These are phyloP conservation scores for Hirtodrosophila alboralis DNA, from an alignment of 2,888 invertebrate genomes.

Conservation along the genomic window DNA sequence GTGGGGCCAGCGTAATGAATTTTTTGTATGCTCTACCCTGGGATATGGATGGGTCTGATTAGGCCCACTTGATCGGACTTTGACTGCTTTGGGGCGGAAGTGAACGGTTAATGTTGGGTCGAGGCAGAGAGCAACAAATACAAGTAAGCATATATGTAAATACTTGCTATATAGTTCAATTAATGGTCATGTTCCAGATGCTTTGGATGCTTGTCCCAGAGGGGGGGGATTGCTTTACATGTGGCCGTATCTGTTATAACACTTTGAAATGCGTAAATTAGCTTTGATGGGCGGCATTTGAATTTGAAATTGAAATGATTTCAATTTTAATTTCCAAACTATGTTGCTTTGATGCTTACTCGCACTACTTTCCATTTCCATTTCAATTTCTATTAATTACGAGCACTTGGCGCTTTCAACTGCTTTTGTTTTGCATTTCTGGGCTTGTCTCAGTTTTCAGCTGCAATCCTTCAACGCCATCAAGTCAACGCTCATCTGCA, in stretches of 20 bases:
- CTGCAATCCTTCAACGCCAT: conserved; percentile 42
- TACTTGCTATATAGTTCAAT: conserved; percentile 57
- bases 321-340: conserved; percentile 58
- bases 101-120: conserved; percentile 61
- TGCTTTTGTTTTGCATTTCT: conserved; percentile 30
- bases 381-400: conserved; percentile 76
- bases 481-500: conserved; percentile 41
- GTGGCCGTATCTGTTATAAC: conserved; percentile 55
- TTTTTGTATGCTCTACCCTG: conserved; percentile 2
- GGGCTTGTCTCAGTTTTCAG: conserved; percentile 31
- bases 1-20: conserved; percentile 38
- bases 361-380: conserved; percentile 70
- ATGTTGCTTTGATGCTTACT: conserved; percentile 20
- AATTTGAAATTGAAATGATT: conserved; percentile 73
- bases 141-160: conserved; percentile 1
- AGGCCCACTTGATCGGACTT: conserved; percentile 43
- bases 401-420: conserved; percentile 52
- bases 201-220: conserved; percentile 29
- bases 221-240: conserved; percentile 29
- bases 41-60: conserved; percentile 51
- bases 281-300: conserved; percentile 54
- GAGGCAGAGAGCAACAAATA: conserved; percentile 12
- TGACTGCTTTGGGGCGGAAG: conserved; percentile 52
- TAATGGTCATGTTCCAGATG: conserved; percentile 49
- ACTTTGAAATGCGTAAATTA: conserved; percentile 73